Evolutionary conservation across 2,888 invertebrate genomes (phyloP).

Genomic region (Zeuzera pyrina): DNA sequence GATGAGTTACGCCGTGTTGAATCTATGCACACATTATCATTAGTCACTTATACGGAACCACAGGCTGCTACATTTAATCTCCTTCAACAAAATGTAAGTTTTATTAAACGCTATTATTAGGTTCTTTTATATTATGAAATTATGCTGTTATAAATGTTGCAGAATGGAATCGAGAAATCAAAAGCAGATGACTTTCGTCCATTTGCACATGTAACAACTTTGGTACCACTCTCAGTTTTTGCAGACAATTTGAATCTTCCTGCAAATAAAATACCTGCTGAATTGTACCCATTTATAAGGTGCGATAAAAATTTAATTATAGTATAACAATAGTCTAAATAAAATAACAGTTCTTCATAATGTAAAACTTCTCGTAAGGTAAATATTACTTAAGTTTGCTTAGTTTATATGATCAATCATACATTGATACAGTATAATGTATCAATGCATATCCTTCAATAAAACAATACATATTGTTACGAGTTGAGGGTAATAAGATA

Average conservation of each 20-base stretch:
- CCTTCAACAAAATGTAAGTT: constrained; percentile 58
- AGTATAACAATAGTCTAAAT: neutral
- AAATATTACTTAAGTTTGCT: too few species aligned
- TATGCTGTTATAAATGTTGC: constrained; percentile 21
- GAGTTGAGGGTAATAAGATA: too few species aligned
- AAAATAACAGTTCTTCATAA: neutral
- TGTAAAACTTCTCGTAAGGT: too few species aligned
- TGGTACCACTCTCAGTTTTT: constrained; percentile 83
- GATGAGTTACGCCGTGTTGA: constrained; percentile 73
- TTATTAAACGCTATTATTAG: neutral
- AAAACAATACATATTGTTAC: too few species aligned
- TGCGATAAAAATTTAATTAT: constrained; percentile 23
- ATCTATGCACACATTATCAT: constrained; percentile 75
- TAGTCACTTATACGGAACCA: constrained; percentile 84
- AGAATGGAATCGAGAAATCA: constrained; percentile 27
- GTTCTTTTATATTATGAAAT: neutral
- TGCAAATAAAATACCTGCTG: constrained; percentile 77
- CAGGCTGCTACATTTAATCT: constrained; percentile 83
- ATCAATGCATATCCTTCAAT: too few species aligned
- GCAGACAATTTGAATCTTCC: constrained; percentile 81
- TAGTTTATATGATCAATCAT: too few species aligned
- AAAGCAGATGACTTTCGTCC: constrained; percentile 49
- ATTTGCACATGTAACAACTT: constrained; percentile 83
- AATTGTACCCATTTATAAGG: constrained; percentile 76
- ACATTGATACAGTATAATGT: too few species aligned